Base-by-base conservation (phyloP, 2,888 invertebrate species). In the Xiphydria camelus region DNA sequence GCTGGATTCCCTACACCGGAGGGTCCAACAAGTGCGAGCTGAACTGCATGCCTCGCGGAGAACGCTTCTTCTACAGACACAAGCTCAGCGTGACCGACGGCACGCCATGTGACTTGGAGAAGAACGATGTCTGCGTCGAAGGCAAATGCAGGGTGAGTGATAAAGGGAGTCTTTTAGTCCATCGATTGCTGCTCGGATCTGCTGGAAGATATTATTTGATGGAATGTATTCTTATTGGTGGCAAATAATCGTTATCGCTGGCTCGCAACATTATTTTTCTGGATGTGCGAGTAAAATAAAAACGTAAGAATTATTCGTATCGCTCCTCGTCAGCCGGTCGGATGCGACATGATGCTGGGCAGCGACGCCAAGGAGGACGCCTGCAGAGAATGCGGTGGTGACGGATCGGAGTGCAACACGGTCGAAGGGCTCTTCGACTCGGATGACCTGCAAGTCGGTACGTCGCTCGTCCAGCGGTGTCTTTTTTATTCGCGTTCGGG, bases 341-440 rank as follows among this genome's bases (percentile, higher is more conserved):
- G 97, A 44, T 97, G 97, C 74, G 96, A 97, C 76, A 88, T 88
- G 83, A 88, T 93, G 86, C 79, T 97, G 63, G 96, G 95, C 7
- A 96, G 96, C 4, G 78, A 82, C 41, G 85, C 88, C 6, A 83
- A 83, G 58, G 94, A 94, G 77, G 97, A 97, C 77, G 88, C 89
- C 61, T 97, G 97, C 70, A 83, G 94, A 26, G 85, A 87, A 62
- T 97, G 97, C 70, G 90, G 91, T n/a, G 96, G 96, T 1, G 89
- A 94, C 73, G 92, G 91, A 6, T 87, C 87, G 47, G 85, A 87
- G 59, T 97, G 97, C 72, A 86, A 87, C 64, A 94, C 93, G 1
- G 80, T 87, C 38, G 77, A 78, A 7, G 91, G 89, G 2, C 62
- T 84, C 3, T 83, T 91, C 55, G 86, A 88, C 61, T 82, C 84